A percentile compares a stretch with the other conserved stretches of the same genome.
phyloP scores from a whole-genome alignment of 2,797 vertebrate species.

The Phyllotis vaccarum region DNA sequence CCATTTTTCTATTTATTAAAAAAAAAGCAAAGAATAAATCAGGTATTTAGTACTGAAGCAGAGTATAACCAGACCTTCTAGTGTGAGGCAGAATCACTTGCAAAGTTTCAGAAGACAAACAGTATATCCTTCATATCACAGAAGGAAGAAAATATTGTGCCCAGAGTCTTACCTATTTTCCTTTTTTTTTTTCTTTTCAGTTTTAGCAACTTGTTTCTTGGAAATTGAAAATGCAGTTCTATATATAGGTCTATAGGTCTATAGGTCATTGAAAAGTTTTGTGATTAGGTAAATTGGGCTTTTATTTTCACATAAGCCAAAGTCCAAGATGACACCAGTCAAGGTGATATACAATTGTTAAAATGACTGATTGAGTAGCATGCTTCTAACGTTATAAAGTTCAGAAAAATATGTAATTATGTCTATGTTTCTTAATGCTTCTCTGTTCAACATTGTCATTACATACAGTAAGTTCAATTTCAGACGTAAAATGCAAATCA shows the following conservation, averaged over 20 bases:
- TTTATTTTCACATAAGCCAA: neutral
- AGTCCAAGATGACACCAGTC: neutral
- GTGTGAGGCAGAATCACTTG: neutral
- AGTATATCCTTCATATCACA: fast-evolving
- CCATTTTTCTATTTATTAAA: neutral
- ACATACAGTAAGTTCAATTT: conserved; percentile 27
- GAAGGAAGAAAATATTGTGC: neutral
- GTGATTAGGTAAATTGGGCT: conserved; percentile 20
- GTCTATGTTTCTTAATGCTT: conserved; percentile 28
- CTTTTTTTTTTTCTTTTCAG: neutral
- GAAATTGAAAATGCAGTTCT: neutral
- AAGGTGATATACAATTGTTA: neutral
- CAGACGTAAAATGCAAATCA: conserved; percentile 57
- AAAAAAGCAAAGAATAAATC: neutral
- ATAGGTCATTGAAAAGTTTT: neutral
- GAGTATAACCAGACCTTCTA: neutral
- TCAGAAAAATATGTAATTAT: conserved; percentile 65
- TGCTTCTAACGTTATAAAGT: neutral
- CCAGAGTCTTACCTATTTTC: neutral
- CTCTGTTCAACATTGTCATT: conserved; percentile 70
- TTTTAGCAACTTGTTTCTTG: neutral
- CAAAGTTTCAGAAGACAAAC: neutral
- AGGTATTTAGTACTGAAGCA: neutral
- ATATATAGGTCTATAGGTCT: too few species aligned
- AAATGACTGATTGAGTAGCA: neutral